phyloP scores from a whole-genome alignment of 1,140 invertebrate genomes.

The Apis florea region DNA sequence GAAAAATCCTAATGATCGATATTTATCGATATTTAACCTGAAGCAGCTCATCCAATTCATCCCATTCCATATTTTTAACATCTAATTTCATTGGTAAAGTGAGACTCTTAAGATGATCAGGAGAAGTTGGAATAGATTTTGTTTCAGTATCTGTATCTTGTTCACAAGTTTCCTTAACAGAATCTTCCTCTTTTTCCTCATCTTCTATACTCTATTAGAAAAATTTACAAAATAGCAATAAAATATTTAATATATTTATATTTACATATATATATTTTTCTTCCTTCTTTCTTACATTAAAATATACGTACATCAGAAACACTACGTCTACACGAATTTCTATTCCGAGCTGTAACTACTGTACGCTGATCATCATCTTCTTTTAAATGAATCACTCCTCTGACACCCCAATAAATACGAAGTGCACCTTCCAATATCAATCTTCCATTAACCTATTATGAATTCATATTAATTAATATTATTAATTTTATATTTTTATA shows the following conservation, averaged over 20 bases:
- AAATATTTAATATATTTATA: no score
- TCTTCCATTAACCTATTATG: conserved; percentile 85
- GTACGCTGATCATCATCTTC: conserved; percentile 92
- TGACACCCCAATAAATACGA: conserved; percentile 92
- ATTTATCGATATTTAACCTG: conserved; percentile 75
- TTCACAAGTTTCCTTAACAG: conserved; percentile 63
- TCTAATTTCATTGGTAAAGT: conserved; percentile 86
- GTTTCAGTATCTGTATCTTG: conserved; percentile 68
- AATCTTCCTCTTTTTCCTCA: conserved; percentile 68
- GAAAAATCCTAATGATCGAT: not conserved
- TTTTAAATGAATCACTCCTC: conserved; percentile 91
- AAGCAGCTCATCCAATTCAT: conserved; percentile 86
- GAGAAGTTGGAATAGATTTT: conserved; percentile 77
- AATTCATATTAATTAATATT: conserved; percentile 16
- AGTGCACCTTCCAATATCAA: conserved; percentile 90
- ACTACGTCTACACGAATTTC: conserved; percentile 84
- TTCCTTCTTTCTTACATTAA: not conserved
- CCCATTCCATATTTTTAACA: conserved; percentile 85
- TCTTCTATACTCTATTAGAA: conserved; percentile 64
- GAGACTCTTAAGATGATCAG: conserved; percentile 82
- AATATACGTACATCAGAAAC: conserved; percentile 69
- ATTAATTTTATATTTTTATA: conserved; percentile 4
- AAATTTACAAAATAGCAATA: conserved; percentile 17
- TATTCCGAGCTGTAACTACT: conserved; percentile 85
- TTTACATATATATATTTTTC: no score